A percentile compares a stretch with the other conserved stretches of the same genome.
phyloP scores from a whole-genome alignment of 2,113 vertebrate genomes.

The Uria aalge region DNA sequence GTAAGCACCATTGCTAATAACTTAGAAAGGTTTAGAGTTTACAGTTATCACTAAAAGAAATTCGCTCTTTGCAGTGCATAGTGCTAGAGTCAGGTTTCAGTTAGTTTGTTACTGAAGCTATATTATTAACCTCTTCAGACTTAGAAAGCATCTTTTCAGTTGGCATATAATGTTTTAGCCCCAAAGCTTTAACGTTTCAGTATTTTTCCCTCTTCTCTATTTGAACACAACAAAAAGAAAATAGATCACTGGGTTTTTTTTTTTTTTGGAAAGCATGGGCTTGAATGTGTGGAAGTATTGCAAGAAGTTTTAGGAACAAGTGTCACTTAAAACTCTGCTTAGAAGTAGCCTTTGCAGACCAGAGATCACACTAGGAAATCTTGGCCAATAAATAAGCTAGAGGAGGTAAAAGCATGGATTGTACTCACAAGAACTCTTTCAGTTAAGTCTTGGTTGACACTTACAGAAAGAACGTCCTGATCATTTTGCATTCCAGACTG shows the following conservation, averaged over 20 bases:
- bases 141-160: not conserved
- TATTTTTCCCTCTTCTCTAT: not conserved
- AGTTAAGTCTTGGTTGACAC: not conserved
- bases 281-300: not conserved
- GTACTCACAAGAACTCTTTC: not conserved
- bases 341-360: not conserved
- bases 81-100: not conserved
- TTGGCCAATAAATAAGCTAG: not conserved
- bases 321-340: not conserved
- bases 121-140: not conserved
- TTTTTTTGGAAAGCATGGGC: not conserved
- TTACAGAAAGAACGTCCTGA: not conserved
- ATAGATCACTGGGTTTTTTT: not conserved
- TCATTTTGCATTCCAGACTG: not conserved
- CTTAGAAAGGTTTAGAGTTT: not conserved
- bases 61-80: not conserved
- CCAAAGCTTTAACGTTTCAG: not conserved
- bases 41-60: not conserved
- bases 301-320: not conserved
- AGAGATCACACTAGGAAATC: not conserved
- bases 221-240: not conserved
- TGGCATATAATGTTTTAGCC: not conserved
- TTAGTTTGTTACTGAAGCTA: not conserved
- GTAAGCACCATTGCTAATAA: slow-evolving; percentile 71
- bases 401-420: not conserved